Evolutionary conservation across 2,797 vertebrate species (phyloP).

Genomic region (Oceanodroma leucorhoa): DNA sequence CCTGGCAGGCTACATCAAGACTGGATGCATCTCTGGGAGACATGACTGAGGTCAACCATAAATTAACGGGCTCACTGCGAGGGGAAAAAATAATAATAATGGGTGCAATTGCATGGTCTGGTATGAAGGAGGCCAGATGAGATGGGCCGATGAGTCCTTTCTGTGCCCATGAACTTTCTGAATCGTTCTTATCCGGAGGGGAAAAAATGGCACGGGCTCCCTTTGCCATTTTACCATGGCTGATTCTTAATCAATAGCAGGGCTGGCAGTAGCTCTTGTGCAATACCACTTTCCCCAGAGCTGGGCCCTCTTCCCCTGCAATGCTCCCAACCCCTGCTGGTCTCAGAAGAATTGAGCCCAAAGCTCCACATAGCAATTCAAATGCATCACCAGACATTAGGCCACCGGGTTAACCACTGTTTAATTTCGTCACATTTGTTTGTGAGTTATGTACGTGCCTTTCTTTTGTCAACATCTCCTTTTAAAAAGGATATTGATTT

Average conservation of each 20-base stretch:
- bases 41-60: conserved; percentile 4
- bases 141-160: not conserved
- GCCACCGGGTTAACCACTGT: conserved; percentile 59
- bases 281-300: conserved; percentile 58
- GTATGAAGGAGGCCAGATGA: not conserved
- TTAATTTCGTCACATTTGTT: conserved; percentile 66
- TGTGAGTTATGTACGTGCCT: conserved; percentile 61
- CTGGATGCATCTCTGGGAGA: conserved; percentile 1
- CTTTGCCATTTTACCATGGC: conserved; percentile 44
- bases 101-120: not conserved
- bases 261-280: conserved; percentile 59
- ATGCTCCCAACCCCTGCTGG: conserved; percentile 64
- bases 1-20: not conserved
- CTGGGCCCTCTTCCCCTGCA: conserved; percentile 57
- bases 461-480: conserved; percentile 63
- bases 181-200: not conserved
- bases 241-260: conserved; percentile 58
- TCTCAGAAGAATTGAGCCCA: conserved; percentile 67
- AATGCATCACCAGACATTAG: conserved; percentile 54
- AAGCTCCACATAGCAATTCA: conserved; percentile 54
- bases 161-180: not conserved
- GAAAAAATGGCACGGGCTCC: not conserved
- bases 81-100: not conserved
- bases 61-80: not conserved
- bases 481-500: conserved; percentile 67